These are phyloP conservation scores for Gortyna flavago DNA, from an alignment of 2,888 invertebrate species.

Conservation along the genomic window DNA sequence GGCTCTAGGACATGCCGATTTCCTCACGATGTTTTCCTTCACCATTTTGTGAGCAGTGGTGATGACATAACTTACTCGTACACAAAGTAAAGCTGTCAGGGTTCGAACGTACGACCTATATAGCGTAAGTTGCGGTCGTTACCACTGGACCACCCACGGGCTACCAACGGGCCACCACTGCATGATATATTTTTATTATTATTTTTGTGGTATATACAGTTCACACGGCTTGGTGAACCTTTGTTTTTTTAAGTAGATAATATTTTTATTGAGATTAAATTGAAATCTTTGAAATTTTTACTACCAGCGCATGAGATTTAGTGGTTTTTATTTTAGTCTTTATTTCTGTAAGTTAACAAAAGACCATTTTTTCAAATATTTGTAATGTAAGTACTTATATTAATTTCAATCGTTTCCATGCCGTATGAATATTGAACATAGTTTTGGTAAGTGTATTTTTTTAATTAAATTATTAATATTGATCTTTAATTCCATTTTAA, in stretches of 20 bases:
- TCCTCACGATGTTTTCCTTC: no score
- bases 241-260: neutral
- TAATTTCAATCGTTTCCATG: slow-evolving; percentile 8
- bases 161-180: no score
- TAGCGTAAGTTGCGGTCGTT: no score
- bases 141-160: no score
- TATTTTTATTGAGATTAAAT: slow-evolving; percentile 21
- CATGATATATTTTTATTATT: slow-evolving; percentile 45
- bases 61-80: no score
- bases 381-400: slow-evolving; percentile 3
- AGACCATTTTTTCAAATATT: neutral
- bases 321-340: slow-evolving; percentile 3
- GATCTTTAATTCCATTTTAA: slow-evolving; percentile 17
- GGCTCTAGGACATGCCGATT: no score
- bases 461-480: slow-evolving; percentile 24
- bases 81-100: no score
- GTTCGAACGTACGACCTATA: no score
- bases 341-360: slow-evolving; percentile 2
- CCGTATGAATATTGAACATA: slow-evolving; percentile 31
- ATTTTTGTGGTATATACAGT: slow-evolving; percentile 23
- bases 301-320: slow-evolving; percentile 9
- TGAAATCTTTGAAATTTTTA: neutral
- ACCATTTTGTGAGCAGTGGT: no score
- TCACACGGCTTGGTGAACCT: slow-evolving; percentile 24
- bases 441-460: slow-evolving; percentile 10